These are phyloP conservation scores for Bilobella aurantiaca DNA, from an alignment of 1,140 invertebrate species.

Conservation along the genomic window DNA sequence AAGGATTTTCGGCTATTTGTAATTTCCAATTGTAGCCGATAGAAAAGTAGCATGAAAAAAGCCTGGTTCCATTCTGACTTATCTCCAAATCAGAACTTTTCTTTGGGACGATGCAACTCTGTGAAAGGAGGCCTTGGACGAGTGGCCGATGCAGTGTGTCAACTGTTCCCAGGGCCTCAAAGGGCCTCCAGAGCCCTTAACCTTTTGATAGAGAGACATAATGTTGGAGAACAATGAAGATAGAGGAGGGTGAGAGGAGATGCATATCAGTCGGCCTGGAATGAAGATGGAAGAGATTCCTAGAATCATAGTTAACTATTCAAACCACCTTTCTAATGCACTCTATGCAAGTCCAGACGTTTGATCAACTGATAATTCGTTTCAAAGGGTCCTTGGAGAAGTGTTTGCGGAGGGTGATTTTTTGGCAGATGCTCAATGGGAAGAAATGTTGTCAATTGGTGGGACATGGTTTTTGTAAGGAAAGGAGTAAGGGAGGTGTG, in stretches of 20 bases:
- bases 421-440: neutral
- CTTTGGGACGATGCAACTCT: neutral
- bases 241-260: neutral
- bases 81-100: neutral
- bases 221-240: neutral
- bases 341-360: neutral
- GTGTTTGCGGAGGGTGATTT: neutral
- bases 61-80: neutral
- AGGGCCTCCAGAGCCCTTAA: neutral
- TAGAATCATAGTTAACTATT: neutral
- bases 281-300: neutral
- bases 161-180: neutral
- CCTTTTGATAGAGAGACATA: neutral
- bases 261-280: neutral
- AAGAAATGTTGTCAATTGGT: neutral
- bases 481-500: too few relatives aligned
- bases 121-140: neutral
- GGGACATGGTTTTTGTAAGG: too few relatives aligned
- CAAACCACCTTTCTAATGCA: neutral
- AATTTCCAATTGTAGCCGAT: too few relatives aligned
- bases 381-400: neutral
- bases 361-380: neutral
- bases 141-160: neutral
- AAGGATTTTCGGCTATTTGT: too few relatives aligned
- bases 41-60: neutral